Conservation (phyloP, 2,113 vertebrate species). For the Noctilio leporinus region DNA sequence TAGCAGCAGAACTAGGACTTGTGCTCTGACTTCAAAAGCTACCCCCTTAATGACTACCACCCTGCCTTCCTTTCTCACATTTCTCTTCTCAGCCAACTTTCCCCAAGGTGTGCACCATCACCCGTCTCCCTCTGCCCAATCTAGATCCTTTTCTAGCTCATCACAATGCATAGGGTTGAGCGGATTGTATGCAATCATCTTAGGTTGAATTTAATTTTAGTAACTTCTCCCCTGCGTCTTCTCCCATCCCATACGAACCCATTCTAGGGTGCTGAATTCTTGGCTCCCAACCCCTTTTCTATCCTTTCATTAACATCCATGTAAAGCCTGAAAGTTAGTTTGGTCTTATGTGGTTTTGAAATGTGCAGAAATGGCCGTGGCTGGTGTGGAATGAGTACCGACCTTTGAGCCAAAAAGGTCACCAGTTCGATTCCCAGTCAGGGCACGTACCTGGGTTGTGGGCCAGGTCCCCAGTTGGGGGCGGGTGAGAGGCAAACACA, state of each 20-base stretch:
- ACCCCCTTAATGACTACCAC: not conserved
- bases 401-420: no score
- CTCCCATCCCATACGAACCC: not conserved
- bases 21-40: not conserved
- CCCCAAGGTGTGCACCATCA: not conserved
- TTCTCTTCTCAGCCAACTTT: not conserved
- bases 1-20: not conserved
- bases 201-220: conserved; percentile 30
- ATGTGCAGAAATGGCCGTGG: not conserved
- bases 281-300: not conserved
- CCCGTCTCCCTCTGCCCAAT: not conserved
- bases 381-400: no score
- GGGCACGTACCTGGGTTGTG: no score
- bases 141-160: not conserved
- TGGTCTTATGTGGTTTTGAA: not conserved
- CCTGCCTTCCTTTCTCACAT: not conserved
- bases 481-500: no score
- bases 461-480: no score
- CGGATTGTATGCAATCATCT: not conserved
- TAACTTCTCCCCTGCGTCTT: not conserved
- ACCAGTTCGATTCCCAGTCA: no score
- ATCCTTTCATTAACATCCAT: not conserved
- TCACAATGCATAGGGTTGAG: not conserved
- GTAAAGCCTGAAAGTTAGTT: not conserved
- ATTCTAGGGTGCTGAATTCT: not conserved